Base-by-base conservation (phyloP, 2,888 invertebrate species). In the Osedax frankpressi region DNA sequence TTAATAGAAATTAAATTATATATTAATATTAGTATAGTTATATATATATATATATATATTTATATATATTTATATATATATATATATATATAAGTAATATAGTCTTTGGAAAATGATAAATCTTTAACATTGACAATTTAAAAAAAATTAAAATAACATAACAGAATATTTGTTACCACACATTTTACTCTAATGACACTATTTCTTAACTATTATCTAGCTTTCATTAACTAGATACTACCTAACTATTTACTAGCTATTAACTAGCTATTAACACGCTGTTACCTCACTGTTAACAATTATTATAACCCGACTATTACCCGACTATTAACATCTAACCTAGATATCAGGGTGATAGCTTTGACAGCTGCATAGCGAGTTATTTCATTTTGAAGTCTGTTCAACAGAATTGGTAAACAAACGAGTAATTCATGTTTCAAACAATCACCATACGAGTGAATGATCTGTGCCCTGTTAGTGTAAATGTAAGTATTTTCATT, bases 361-460 rank as follows among this genome's bases (percentile, higher is more conserved):
- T 95, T 96, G 0, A 98, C 95, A 1, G 96, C 93, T 2, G 95
- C 95, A 44, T 96, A 87, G 28, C 97, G 88, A 0, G 98, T 98
- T 72, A 97, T 97, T 87, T 98, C 98, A 84, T 98, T 97, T 77
- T 91, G 90, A 73, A 98, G 86, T 79, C 97, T 89, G 82, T 97
- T 97, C 84, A 96, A 86, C 83, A 98, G 93, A 81, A 98, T 91
- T 3, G 96, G 95, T 76, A 98, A 87, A 83, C 95, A 96, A 2
- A 89, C 88, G 24, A 0, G 88, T 73, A 96, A 87, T 83, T 95
- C 93, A 72, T 86, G 83, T 85, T 88, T 78, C 71, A 95, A 85
- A 78, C 89, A 89, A 84, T 95, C 94, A 0, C 94, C 95, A 78
- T 96, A 89, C 84, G 93, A 92, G 75, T 92, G 91, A 70, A 97